phyloP scores from a whole-genome alignment of 2,797 vertebrate species.

The Tympanoctomys barrerae region DNA sequence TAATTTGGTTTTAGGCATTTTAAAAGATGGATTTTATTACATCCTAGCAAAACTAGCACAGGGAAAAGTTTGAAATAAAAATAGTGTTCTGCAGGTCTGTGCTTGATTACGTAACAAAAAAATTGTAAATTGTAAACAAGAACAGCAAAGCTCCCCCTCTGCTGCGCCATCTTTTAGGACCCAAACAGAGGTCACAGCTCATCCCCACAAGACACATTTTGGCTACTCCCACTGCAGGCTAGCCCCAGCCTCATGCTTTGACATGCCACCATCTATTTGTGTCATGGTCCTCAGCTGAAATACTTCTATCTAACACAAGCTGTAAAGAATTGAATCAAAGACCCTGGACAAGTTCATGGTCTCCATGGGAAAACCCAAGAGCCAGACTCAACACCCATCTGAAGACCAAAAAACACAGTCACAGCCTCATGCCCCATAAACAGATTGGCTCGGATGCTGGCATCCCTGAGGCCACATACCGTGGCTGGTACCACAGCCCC shows the following conservation, averaged over 20 bases:
- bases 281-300: background rate
- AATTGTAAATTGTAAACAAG: constrained; percentile 19
- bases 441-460: background rate
- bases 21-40: constrained; percentile 59
- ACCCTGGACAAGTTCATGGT: background rate
- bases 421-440: background rate
- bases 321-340: background rate
- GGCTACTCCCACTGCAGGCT: background rate
- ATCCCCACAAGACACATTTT: background rate
- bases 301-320: background rate
- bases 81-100: background rate
- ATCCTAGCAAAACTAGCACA: constrained; percentile 50
- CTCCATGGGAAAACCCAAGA: constrained; percentile 8
- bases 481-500: background rate
- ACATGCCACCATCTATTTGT: background rate
- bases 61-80: constrained; percentile 2
- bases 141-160: background rate
- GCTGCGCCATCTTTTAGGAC: background rate
- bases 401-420: background rate
- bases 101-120: constrained; percentile 50
- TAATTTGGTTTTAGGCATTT: constrained; percentile 63
- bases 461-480: background rate
- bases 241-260: background rate
- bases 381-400: background rate
- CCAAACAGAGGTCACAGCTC: background rate